Percentiles rank a stretch among this genome's conserved stretches.
These are phyloP conservation scores for Herpetotheres cachinnans DNA, from an alignment of 2,113 vertebrate species.

Conservation along the genomic window DNA sequence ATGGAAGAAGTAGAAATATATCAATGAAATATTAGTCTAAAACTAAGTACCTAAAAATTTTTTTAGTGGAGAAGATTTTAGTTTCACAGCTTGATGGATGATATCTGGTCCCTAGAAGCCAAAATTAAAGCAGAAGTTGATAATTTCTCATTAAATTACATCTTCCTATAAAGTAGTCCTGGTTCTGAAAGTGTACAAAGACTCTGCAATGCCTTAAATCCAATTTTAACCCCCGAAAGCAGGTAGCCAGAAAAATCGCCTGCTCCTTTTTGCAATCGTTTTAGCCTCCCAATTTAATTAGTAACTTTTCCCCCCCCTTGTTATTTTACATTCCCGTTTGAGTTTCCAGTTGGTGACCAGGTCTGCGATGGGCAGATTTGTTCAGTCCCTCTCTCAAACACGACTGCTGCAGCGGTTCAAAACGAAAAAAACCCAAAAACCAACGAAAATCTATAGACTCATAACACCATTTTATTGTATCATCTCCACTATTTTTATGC, in stretches of 20 bases:
- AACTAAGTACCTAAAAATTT: constrained; percentile 54
- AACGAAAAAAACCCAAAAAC: neutral
- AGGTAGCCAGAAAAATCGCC: neutral
- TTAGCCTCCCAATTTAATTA: neutral
- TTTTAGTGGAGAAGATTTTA: constrained; percentile 70
- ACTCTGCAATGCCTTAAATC: neutral
- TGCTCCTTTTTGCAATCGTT: neutral
- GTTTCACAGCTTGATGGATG: constrained; percentile 77
- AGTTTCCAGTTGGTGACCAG: neutral
- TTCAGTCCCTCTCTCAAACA: neutral
- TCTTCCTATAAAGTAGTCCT: constrained; percentile 20
- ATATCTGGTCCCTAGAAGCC: constrained; percentile 67
- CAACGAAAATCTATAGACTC: constrained; percentile 41
- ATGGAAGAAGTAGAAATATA: constrained; percentile 64
- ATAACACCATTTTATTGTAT: constrained; percentile 58
- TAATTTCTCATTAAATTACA: constrained; percentile 38
- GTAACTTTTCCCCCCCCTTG: neutral
- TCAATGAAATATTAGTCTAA: constrained; percentile 66
- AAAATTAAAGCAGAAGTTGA: constrained; percentile 26
- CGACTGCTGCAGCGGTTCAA: neutral
- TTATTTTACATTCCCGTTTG: neutral
- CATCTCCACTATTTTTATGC: constrained; percentile 54
- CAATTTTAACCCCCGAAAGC: neutral
- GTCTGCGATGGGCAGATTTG: neutral
- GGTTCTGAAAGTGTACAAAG: neutral